Evolutionary conservation across 2,888 invertebrate species (phyloP), one percentile per base, ranked within the genome.

Genomic region (Oligia latruncula): DNA sequence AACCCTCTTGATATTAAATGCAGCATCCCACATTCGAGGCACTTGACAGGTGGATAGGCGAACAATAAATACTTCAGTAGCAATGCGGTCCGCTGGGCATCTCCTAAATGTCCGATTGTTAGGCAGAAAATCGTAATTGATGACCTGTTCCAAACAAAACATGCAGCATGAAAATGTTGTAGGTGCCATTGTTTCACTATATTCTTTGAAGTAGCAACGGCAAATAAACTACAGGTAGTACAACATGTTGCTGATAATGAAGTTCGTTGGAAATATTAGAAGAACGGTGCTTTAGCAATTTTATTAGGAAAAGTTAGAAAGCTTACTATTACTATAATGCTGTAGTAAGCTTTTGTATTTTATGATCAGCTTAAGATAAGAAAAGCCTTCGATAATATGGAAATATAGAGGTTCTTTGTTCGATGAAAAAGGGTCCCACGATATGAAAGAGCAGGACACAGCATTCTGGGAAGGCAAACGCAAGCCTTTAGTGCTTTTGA

Each of bases 401-500:
- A 65, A 70, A 46, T 20, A 46, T 70, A 60, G 17, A 55, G 40
- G 64, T 43, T 74, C 76, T 84, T 82, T 72, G 77, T 82, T 82
- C 64, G 43, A 74, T 23, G 55, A 58, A 55, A 46, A 73, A 40
- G 72, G 52, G 66, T 15, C 29, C 29, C 43, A 71, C 71, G 13
- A n/a, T 71, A 46, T 66, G 83, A 72, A 67, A 74, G 74, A 86
- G 74, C 60, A 81, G 73, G 78, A 81, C 66, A 55, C 71, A 73
- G 55, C 62, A 73, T 80, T 67, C 66, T 35, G 46, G 62, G 66
- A 79, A 75, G 70, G 71, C 77, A 79, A 86, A 77, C 72, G 78
- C 78, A 84, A 74, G 71, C 58, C 76, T 81, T 71, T 68, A 66
- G 73, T 79, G 67, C 71, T 78, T 81, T 77, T 75, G 73, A 75